A percentile compares a stretch with the other conserved stretches of the same genome.
Conservation (phyloP, 1,140 invertebrate species). For the Zaprionus davidi region DNA sequence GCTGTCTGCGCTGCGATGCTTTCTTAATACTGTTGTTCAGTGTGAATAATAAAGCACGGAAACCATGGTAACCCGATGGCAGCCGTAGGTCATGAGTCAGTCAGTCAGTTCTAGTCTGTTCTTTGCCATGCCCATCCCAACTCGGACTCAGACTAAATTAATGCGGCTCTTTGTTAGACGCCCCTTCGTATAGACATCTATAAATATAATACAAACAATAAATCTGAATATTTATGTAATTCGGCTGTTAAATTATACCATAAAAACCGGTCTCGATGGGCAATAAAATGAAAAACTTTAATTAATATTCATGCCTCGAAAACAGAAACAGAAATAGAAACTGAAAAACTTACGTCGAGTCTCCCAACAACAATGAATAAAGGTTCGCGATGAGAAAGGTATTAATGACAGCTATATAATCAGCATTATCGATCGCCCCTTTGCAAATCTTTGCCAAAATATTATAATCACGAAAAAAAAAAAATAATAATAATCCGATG, state of each 20-base stretch:
- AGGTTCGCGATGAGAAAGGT: slow-evolving; percentile 16
- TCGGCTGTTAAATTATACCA: neutral
- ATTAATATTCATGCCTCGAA: slow-evolving; percentile 37
- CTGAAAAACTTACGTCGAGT: slow-evolving; percentile 16
- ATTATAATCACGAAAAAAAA: neutral
- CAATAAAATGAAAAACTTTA: slow-evolving; percentile 12
- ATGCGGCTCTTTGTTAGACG: slow-evolving; percentile 23
- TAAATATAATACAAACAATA: slow-evolving; percentile 12
- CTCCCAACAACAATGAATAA: slow-evolving; percentile 12
- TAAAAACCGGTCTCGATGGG: slow-evolving; percentile 21
- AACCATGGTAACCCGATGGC: slow-evolving; percentile 3
- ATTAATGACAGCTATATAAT: slow-evolving; percentile 34
- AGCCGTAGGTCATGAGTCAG: slow-evolving; percentile 18
- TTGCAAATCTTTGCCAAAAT: slow-evolving; percentile 3
- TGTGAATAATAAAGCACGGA: neutral
- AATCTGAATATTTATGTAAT: slow-evolving; percentile 46
- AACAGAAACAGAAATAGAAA: slow-evolving; percentile 17
- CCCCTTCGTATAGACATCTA: neutral
- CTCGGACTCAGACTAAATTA: neutral
- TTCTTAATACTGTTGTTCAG: neutral
- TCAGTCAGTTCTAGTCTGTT: neutral
- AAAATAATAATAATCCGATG: neutral
- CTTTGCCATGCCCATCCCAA: neutral
- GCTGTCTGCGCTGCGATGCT: neutral
- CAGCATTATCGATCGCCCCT: slow-evolving; percentile 16